Evolutionary conservation across 2,113 vertebrate species (phyloP).

Genomic region (Solea solea): DNA sequence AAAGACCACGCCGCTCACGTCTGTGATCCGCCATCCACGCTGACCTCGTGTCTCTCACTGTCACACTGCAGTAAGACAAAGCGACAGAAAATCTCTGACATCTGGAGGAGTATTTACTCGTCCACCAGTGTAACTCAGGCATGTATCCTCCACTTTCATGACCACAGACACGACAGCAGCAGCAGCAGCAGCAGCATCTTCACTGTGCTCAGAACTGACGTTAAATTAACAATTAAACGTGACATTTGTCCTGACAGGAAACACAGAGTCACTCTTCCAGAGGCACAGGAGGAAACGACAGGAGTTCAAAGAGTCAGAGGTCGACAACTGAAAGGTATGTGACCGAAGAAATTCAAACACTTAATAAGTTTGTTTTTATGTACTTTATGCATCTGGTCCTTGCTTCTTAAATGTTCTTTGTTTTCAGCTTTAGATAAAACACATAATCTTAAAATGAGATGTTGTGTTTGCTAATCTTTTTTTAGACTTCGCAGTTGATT

Average conservation of each 20-base stretch:
- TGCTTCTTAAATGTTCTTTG: too few species aligned
- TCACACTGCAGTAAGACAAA: slow-evolving; percentile 10
- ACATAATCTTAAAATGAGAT: too few species aligned
- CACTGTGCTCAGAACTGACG: neutral
- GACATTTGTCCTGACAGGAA: slow-evolving; percentile 35
- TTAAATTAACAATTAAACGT: neutral
- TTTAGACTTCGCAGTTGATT: too few species aligned
- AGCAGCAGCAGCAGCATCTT: neutral
- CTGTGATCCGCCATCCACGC: slow-evolving; percentile 1
- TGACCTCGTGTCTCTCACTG: slow-evolving; percentile 9
- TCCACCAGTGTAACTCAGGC: slow-evolving; percentile 68
- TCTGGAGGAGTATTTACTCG: slow-evolving; percentile 77
- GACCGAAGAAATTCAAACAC: neutral
- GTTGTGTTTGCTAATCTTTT: too few species aligned
- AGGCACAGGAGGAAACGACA: slow-evolving; percentile 16
- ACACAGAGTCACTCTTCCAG: slow-evolving; percentile 22
- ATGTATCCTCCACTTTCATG: slow-evolving; percentile 16
- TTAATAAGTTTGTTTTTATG: too few species aligned
- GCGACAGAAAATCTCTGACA: slow-evolving; percentile 20
- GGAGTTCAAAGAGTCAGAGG: slow-evolving; percentile 16
- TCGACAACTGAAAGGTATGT: slow-evolving; percentile 63
- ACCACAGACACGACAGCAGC: neutral
- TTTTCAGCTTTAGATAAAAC: too few species aligned
- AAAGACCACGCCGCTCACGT: slow-evolving; percentile 52
- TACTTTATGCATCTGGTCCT: too few species aligned